Base-by-base conservation (phyloP, 2,888 invertebrate genomes). In the Andrena fulva region DNA sequence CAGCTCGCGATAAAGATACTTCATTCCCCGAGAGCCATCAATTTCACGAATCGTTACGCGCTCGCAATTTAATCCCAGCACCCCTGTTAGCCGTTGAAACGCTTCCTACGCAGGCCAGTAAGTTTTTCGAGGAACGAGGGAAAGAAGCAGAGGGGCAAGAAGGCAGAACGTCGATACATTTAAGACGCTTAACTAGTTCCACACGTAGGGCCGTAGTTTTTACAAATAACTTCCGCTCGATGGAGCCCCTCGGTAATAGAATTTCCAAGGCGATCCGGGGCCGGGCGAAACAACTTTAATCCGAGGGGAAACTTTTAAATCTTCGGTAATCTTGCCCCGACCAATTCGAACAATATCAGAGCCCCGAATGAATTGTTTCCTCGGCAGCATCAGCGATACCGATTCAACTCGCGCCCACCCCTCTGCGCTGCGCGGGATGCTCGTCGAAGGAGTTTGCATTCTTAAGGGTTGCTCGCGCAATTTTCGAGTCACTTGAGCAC, bases 241-340 rank as follows among this genome's bases (percentile, higher is more conserved):
- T 33, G 67, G 20, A 33, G 56, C 66, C 12, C 42, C 33, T 2
- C 31, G 64, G 56, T 77, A 80, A 80, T 77, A 63, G 80, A 80
- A 80, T 80, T 72, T 80, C 71, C 56, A 48, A 60, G 59, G 1
- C 56, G 70, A 62, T 66, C 66, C 54, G 12, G 7, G 10, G 6
- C 42, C 16, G 20, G 33, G 54, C 35, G 35, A 77, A 67, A 68
- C 80, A 77, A 80, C 62, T 80, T 80, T 77, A 80, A 80, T 80
- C 77, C 77, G n/a, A 5, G 6, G 29, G 24, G 50, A 52, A 77
- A 80, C 71, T 80, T 80, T 77, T 72, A 80, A 80, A 80, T 77
- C 77, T 68, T 72, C 63, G 12, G 67, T 77, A 80, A 80, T 80
- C 80, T 77, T 27, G 52, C 12, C 59, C 52, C 16, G 29, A 35